Percentiles rank a stretch among this genome's conserved stretches.
Evolutionary conservation across 92 coral and sea anemone genomes (phyloP).

Genomic region (Siderastrea siderea): DNA sequence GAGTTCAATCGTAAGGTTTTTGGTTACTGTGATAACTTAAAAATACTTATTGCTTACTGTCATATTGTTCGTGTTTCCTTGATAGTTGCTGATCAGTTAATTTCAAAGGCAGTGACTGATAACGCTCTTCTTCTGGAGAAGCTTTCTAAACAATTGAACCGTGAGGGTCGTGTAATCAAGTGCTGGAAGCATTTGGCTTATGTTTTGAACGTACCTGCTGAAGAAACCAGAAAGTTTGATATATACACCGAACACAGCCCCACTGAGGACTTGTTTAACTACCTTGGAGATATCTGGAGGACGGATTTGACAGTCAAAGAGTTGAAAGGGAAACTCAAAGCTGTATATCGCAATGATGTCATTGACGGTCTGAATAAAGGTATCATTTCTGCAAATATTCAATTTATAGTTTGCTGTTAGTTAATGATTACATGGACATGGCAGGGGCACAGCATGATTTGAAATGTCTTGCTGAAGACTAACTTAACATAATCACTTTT

Average conservation of each 20-base stretch:
- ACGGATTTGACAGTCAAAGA: conserved; percentile 19
- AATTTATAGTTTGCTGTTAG: no score
- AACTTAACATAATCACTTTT: no score
- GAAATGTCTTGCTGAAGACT: no score
- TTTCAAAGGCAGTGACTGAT: conserved; percentile 17
- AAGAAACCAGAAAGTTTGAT: conserved; percentile 45
- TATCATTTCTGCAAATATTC: neutral
- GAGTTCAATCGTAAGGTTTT: no score
- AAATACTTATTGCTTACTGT: neutral
- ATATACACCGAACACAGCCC: conserved; percentile 42
- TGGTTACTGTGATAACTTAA: no score
- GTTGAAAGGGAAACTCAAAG: conserved; percentile 16
- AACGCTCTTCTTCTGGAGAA: conserved; percentile 17
- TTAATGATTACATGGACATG: no score
- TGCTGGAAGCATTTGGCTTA: conserved; percentile 54
- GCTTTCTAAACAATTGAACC: conserved; percentile 38
- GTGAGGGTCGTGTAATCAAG: conserved; percentile 38
- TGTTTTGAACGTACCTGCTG: conserved; percentile 36
- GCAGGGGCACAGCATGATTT: no score
- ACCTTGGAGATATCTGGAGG: conserved; percentile 2
- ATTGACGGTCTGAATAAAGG: conserved; percentile 12
- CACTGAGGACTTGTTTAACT: conserved; percentile 43
- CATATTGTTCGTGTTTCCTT: neutral
- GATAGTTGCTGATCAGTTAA: conserved; percentile 1
- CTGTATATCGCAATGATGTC: conserved; percentile 43